Percentiles rank a stretch among this genome's conserved stretches.
phyloP scores from a whole-genome alignment of 2,888 invertebrate genomes.

The Lasioglossum morio region DNA sequence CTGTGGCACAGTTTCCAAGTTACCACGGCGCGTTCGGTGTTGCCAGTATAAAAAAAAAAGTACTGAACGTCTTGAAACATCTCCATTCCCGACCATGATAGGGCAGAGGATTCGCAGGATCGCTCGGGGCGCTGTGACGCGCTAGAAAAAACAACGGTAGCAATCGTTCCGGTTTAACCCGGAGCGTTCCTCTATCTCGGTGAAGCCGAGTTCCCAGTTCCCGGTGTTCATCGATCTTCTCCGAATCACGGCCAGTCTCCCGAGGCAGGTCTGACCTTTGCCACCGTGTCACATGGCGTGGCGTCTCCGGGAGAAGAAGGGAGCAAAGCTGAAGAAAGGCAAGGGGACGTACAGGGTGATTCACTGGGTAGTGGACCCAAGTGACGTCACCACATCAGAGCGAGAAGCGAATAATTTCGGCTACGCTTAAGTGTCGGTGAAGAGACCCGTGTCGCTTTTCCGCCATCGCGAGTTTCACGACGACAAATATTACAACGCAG shows the following conservation, averaged over 20 bases:
- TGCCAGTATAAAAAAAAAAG: background rate
- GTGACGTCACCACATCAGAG: background rate
- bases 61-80: background rate
- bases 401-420: background rate
- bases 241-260: conserved; percentile 64
- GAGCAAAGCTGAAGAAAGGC: conserved; percentile 25
- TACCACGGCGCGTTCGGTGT: background rate
- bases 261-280: conserved; percentile 66
- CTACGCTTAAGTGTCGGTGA: background rate
- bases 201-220: conserved; percentile 33
- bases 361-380: background rate
- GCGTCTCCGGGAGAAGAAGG: conserved; percentile 55
- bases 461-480: background rate
- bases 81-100: background rate
- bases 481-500: background rate
- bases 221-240: conserved; percentile 65
- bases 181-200: background rate
- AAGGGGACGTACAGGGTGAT: background rate
- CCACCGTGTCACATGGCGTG: conserved; percentile 46
- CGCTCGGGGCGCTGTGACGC: conserved; percentile 10
- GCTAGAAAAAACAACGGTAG: conserved; percentile 29
- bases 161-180: conserved; percentile 5
- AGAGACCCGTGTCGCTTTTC: background rate
- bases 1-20: background rate
- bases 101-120: background rate